Evolutionary conservation across 2,888 invertebrate genomes (phyloP).

Genomic region (Epicampocera succincta): DNA sequence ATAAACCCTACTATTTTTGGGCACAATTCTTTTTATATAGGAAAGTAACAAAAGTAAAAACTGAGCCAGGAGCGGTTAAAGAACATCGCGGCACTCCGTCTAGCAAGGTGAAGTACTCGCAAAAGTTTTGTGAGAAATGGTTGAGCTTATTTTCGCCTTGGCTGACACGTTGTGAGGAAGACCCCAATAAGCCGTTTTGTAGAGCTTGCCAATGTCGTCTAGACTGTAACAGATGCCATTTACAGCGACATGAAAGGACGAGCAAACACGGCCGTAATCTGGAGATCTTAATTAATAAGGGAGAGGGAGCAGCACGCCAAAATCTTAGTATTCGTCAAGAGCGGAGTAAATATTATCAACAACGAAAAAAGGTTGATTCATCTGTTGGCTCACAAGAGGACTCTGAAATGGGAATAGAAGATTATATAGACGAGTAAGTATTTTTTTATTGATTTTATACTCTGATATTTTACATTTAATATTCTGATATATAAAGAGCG

Average conservation of each 20-base stretch:
- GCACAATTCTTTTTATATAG: slow-evolving; percentile 69
- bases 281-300: slow-evolving; percentile 75
- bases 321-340: slow-evolving; percentile 77
- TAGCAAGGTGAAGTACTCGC: slow-evolving; percentile 76
- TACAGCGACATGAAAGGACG: slow-evolving; percentile 78
- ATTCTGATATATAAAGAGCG: slow-evolving; percentile 38
- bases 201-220: slow-evolving; percentile 77
- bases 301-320: slow-evolving; percentile 75
- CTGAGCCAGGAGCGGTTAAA: slow-evolving; percentile 70
- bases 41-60: slow-evolving; percentile 77
- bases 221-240: slow-evolving; percentile 79
- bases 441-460: not conserved
- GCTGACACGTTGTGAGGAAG: slow-evolving; percentile 75
- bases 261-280: slow-evolving; percentile 78
- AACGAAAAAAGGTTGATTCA: slow-evolving; percentile 71
- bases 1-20: slow-evolving; percentile 57
- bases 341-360: slow-evolving; percentile 78
- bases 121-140: slow-evolving; percentile 80
- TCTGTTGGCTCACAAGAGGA: slow-evolving; percentile 70
- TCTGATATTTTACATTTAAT: not conserved
- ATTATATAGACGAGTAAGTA: slow-evolving; percentile 70
- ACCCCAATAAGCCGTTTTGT: slow-evolving; percentile 78
- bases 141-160: slow-evolving; percentile 78
- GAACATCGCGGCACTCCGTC: slow-evolving; percentile 61
- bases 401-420: slow-evolving; percentile 70